Evolutionary conservation across 2,888 invertebrate genomes (phyloP).

Genomic region (Dendrolimus houi): DNA sequence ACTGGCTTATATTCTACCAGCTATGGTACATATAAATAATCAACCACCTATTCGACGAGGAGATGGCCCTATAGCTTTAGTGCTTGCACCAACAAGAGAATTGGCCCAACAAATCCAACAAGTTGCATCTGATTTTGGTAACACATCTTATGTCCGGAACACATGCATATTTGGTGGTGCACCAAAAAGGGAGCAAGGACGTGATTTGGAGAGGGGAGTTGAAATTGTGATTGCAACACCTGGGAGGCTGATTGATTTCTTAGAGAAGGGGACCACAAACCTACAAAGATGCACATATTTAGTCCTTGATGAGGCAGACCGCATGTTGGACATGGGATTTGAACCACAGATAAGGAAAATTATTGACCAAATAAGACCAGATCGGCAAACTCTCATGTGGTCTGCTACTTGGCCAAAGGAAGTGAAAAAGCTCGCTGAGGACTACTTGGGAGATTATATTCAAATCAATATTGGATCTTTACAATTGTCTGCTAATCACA

Average conservation of each 20-base stretch:
- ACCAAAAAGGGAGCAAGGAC: constrained; percentile 85
- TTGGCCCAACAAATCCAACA: constrained; percentile 88
- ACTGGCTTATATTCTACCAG: constrained; percentile 86
- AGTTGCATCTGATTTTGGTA: constrained; percentile 88
- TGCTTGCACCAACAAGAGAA: constrained; percentile 87
- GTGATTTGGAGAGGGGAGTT: constrained; percentile 85
- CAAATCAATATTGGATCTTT: constrained; percentile 95
- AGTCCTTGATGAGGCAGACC: constrained; percentile 93
- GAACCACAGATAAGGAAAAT: constrained; percentile 97
- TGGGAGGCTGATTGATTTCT: constrained; percentile 90
- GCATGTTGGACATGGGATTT: constrained; percentile 99
- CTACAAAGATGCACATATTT: constrained; percentile 87
- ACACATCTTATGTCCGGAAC: constrained; percentile 84
- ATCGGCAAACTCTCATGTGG: constrained; percentile 98
- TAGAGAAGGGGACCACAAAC: constrained; percentile 85
- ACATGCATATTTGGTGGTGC: constrained; percentile 96
- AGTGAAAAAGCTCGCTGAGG: constrained; percentile 92
- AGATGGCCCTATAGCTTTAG: constrained; percentile 90
- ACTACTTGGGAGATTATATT: constrained; percentile 92
- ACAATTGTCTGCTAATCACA: constrained; percentile 92
- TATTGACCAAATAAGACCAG: constrained; percentile 93
- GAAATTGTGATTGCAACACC: constrained; percentile 95
- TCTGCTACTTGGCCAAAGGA: constrained; percentile 99
- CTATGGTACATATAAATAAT: constrained; percentile 90
- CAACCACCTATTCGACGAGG: constrained; percentile 84